These are phyloP conservation scores for Kryptolebias ocellatus DNA, from an alignment of 2,797 vertebrate genomes.

Conservation along the genomic window DNA sequence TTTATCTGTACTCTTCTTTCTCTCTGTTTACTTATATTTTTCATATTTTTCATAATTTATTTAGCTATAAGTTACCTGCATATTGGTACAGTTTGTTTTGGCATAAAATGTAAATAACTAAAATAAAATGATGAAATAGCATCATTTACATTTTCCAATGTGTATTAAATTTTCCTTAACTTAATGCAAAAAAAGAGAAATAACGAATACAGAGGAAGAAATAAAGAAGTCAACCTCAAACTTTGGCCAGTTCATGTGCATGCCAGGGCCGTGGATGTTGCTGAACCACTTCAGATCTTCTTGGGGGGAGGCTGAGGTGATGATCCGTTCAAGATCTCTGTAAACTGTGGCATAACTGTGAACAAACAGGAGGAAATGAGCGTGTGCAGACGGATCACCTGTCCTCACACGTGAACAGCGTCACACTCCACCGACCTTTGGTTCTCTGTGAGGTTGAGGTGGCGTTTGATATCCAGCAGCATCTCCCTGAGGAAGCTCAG, in stretches of 20 bases:
- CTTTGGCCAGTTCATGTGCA: slow-evolving; percentile 98
- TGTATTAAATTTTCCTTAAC: too few species aligned
- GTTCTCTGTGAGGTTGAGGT: slow-evolving; percentile 93
- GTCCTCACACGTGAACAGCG: rapidly evolving
- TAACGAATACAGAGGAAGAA: not conserved
- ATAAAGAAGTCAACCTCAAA: slow-evolving; percentile 87
- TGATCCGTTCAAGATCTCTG: slow-evolving; percentile 89
- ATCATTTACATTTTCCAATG: not conserved
- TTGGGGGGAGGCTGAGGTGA: slow-evolving; percentile 87
- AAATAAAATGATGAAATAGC: not conserved
- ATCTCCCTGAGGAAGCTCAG: slow-evolving; percentile 93
- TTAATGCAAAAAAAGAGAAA: not conserved
- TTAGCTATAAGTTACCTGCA: too few species aligned
- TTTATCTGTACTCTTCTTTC: too few species aligned
- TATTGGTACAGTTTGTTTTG: too few species aligned
- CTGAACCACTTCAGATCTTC: slow-evolving; percentile 96
- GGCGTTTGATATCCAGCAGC: slow-evolving; percentile 93
- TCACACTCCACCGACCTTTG: slow-evolving; percentile 81
- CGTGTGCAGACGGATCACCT: not conserved
- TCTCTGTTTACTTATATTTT: too few species aligned
- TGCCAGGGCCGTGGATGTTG: slow-evolving; percentile 88
- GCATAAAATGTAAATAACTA: too few species aligned
- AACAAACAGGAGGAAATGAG: slow-evolving; percentile 20
- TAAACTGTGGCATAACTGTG: slow-evolving; percentile 90
- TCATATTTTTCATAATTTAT: too few species aligned